Base-by-base conservation (phyloP, 2,797 vertebrate genomes). In the Caiman crocodilus region DNA sequence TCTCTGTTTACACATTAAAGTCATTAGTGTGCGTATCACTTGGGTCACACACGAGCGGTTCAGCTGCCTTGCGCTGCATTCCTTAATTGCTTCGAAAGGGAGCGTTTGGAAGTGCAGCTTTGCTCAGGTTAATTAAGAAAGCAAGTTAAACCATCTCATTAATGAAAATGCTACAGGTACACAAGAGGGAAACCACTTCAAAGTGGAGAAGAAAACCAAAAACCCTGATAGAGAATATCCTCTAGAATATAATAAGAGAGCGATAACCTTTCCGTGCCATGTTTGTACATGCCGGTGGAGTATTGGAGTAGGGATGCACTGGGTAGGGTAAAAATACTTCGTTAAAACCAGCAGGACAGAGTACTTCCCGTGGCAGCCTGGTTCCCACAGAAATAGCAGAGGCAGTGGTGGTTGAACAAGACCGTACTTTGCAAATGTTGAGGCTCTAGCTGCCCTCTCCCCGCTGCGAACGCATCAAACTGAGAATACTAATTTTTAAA, bases 281-380 rank as follows among this genome's bases (percentile, higher is more conserved):
- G 55, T 85, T 76, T 1, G 3, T 76, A 85, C 76, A 5, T 59
- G 0, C 85, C 15, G 16, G 15, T 2, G 26, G 26, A 18, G 0
- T 2, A 0, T 8, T 1, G 55, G 25, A 65, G 28, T 2, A 0
- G 5, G 4, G 1, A 0, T 3, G 30, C 17, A 0, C 4, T 4
- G 64, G 76, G 4, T 13, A 35, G n/a, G 30, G 1, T 1, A 0
- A 0, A 0, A n/a, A 3, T 73, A 25, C 32, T 73, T 21, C 10
- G 2, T 3, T 23, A 7, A 15, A 76, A 1, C 5, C 75, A 7
- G 0, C 6, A 6, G 10, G 73, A 4, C 0, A 0, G 10, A 30
- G 0, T 42, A 3, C 14, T 0, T 73, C 65, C 75, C 50, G 58
- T 11, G 84, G 13, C n/a, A 0, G 0, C 1, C 57, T 6, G 2